A percentile compares a stretch with the other conserved stretches of the same genome.
Evolutionary conservation across 2,113 vertebrate species (phyloP).

Genomic region (Etheostoma spectabile): DNA sequence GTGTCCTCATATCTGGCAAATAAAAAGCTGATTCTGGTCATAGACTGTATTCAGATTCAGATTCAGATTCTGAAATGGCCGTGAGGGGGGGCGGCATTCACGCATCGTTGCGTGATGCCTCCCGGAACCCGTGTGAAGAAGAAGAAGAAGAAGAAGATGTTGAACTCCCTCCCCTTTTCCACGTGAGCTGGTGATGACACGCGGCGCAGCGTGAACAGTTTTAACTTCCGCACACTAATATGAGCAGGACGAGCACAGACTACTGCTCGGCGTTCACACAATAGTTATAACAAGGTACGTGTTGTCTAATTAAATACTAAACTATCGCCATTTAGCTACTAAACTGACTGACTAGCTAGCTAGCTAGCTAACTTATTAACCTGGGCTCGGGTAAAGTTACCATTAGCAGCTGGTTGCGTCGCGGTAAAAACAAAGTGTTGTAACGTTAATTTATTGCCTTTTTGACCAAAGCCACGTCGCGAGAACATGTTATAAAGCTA

Average conservation of each 20-base stretch:
- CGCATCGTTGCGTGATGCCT: neutral
- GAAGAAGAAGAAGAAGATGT: neutral
- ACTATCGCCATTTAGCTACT: rapidly evolving
- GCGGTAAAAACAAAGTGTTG: conserved; percentile 8
- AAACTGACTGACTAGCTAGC: neutral
- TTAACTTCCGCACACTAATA: conserved; percentile 38
- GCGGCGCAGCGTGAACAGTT: neutral
- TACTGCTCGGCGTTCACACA: neutral
- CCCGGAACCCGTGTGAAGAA: too few relatives aligned
- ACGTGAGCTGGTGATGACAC: neutral
- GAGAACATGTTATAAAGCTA: neutral
- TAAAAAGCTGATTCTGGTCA: too few relatives aligned
- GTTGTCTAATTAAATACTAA: rapidly evolving
- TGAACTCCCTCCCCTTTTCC: neutral
- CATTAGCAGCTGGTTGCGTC: neutral
- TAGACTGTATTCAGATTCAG: too few relatives aligned
- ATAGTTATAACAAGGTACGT: conserved; percentile 3
- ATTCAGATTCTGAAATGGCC: too few relatives aligned
- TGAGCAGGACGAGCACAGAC: neutral
- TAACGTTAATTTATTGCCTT: neutral
- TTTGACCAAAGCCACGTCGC: rapidly evolving
- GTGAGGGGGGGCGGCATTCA: neutral
- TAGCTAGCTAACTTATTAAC: too few relatives aligned
- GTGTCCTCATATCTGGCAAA: too few relatives aligned
- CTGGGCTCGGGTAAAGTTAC: neutral